Percentiles rank a stretch among this genome's conserved stretches.
Evolutionary conservation across 2,113 vertebrate species (phyloP).

Genomic region (Mus spicilegus): DNA sequence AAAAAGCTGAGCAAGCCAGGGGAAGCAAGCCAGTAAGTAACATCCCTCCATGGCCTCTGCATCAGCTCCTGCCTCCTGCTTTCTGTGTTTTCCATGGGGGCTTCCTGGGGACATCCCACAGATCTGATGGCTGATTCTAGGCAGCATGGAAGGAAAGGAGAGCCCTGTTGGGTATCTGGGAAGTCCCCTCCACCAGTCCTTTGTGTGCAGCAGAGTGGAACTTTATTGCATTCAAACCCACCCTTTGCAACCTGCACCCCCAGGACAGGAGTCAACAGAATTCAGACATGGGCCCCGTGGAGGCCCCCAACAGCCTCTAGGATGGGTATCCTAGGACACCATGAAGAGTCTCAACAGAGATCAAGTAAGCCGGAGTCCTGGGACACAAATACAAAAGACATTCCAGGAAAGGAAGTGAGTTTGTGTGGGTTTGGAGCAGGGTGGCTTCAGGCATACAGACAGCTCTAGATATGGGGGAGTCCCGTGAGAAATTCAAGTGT

Average conservation of each 20-base stretch:
- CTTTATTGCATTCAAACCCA: too few species aligned
- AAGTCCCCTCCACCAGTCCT: not conserved
- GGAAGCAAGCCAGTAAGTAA: too few species aligned
- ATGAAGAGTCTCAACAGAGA: not conserved
- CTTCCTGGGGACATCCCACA: too few species aligned
- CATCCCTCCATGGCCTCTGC: too few species aligned
- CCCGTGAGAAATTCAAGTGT: not conserved
- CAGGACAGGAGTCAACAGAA: not conserved
- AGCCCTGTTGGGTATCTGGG: too few species aligned
- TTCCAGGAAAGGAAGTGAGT: not conserved
- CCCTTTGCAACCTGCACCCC: too few species aligned
- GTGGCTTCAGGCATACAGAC: not conserved
- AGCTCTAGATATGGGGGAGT: not conserved
- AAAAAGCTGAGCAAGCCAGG: too few species aligned
- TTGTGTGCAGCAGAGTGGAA: too few species aligned
- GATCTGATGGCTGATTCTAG: not conserved
- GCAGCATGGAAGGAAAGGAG: not conserved
- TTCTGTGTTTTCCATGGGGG: not conserved
- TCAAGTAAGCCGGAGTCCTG: not conserved
- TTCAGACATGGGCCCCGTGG: not conserved
- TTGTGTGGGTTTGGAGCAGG: not conserved
- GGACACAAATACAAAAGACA: not conserved
- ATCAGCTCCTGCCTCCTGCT: not conserved
- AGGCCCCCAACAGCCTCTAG: fast-evolving
- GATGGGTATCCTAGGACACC: not conserved